Evolutionary conservation across 2,888 invertebrate species (phyloP).

Genomic region (Amphipoea lucens): DNA sequence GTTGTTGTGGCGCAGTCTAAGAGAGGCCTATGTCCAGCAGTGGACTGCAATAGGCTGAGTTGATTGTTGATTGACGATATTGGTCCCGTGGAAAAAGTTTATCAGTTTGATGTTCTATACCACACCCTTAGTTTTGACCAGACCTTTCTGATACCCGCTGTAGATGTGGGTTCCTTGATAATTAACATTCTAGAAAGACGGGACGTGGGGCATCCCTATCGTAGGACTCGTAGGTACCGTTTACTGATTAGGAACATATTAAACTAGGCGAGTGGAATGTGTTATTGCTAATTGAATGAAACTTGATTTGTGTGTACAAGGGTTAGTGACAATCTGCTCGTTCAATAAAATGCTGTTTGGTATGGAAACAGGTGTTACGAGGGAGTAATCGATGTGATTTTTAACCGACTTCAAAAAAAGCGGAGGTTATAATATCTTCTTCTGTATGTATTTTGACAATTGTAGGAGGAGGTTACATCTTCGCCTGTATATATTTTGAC

Average conservation of each 20-base stretch:
- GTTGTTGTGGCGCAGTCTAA: neutral
- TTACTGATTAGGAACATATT: slow-evolving; percentile 78
- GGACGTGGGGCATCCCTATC: slow-evolving; percentile 69
- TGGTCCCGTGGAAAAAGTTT: neutral
- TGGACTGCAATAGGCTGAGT: no score
- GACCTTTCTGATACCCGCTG: neutral
- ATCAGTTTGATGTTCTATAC: neutral
- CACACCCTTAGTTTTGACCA: neutral
- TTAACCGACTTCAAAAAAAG: neutral
- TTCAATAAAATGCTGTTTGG: slow-evolving; percentile 24
- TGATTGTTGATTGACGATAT: no score
- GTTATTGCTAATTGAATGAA: slow-evolving; percentile 76
- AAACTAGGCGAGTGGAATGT: slow-evolving; percentile 75
- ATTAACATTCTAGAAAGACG: slow-evolving; percentile 78
- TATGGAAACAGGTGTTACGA: slow-evolving; percentile 8
- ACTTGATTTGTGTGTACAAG: slow-evolving; percentile 61
- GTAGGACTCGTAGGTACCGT: slow-evolving; percentile 48
- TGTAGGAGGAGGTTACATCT: no score
- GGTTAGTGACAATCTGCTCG: slow-evolving; percentile 47
- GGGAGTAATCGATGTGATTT: neutral
- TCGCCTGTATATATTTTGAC: neutral
- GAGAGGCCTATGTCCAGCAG: neutral
- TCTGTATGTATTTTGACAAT: neutral
- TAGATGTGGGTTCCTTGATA: slow-evolving; percentile 68
- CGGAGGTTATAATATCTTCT: no score